Percentiles rank a stretch among this genome's conserved stretches.
phyloP scores from a whole-genome alignment of 2,797 vertebrate genomes.

The Orientallactaga sibirica region DNA sequence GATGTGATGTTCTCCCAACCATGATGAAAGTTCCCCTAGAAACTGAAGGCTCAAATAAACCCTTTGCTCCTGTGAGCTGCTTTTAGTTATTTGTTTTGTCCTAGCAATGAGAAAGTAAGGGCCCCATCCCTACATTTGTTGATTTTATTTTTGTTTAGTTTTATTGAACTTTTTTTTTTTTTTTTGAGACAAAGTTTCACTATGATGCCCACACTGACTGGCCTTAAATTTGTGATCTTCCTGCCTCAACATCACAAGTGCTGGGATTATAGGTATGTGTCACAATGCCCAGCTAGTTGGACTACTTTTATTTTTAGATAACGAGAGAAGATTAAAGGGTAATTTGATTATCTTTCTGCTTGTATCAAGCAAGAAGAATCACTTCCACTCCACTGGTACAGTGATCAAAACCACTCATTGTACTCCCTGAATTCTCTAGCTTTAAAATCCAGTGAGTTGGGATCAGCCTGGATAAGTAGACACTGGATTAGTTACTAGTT shows the following conservation, averaged over 20 bases:
- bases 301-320: conserved; percentile 57
- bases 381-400: neutral
- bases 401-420: neutral
- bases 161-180: neutral
- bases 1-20: too few relatives aligned
- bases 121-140: conserved; percentile 21
- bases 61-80: too few relatives aligned
- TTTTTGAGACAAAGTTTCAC: neutral
- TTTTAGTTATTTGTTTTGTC: too few relatives aligned
- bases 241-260: neutral
- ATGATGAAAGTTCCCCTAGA: too few relatives aligned
- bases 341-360: conserved; percentile 12
- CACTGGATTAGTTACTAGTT: too few relatives aligned
- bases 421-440: neutral
- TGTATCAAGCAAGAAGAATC: conserved; percentile 21
- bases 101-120: too few relatives aligned
- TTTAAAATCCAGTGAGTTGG: conserved; percentile 32
- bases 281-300: neutral
- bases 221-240: neutral
- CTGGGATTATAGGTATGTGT: neutral
- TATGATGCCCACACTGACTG: neutral
- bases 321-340: conserved; percentile 39
- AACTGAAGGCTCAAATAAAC: too few relatives aligned
- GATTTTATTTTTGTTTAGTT: conserved; percentile 63
- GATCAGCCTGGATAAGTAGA: neutral